Evolutionary conservation across 1,140 invertebrate genomes (phyloP), one percentile per base, ranked within the genome.

Genomic region (Drosophila pruinosa): DNA sequence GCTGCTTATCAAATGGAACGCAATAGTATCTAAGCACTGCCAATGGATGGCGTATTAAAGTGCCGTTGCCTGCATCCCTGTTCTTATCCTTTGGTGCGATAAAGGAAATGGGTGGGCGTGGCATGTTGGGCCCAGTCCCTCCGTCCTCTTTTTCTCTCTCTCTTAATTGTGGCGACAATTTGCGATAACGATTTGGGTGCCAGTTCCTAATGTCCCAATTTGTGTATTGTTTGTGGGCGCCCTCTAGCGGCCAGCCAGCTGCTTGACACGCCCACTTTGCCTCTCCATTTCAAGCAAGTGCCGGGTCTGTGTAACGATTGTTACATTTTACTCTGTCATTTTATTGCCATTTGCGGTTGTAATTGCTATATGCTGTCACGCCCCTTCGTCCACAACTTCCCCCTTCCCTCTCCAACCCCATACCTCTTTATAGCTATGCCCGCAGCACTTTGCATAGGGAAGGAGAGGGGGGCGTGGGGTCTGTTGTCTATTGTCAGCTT

Each of bases 281-380:
- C 58, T 57, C 59, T 43, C 19, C n/a, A 31, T 64, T 41, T 39
- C 22, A 12, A 15, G 43, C 53, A 45, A 43, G 15, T 38, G 39
- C 10, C n/a, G n/a, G n/a, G n/a, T n/a, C n/a, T 14, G 34, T 58
- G 68, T 71, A 79, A 79, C 72, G 52, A 61, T 52, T 69, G 52
- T 78, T 64, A 73, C 65, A 75, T 78, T 78, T 83, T 78, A 48
- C 71, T 81, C 73, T 75, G 80, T 68, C 79, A 83, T 83, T 83
- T 83, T 83, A 83, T 83, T 75, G 67, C 79, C 80, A 83, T 83
- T 83, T 83, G 79, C 72, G 79, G 79, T 83, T 83, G 79, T 83
- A 83, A 83, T 83, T 83, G 80, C 79, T 78, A 52, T 78, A 78
- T 70, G 54, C 28, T 70, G 67, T 34, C 59, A 70, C 65, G 61